These are phyloP conservation scores for Tragelaphus oryx DNA, from an alignment of 2,797 vertebrate genomes.

Conservation along the genomic window DNA sequence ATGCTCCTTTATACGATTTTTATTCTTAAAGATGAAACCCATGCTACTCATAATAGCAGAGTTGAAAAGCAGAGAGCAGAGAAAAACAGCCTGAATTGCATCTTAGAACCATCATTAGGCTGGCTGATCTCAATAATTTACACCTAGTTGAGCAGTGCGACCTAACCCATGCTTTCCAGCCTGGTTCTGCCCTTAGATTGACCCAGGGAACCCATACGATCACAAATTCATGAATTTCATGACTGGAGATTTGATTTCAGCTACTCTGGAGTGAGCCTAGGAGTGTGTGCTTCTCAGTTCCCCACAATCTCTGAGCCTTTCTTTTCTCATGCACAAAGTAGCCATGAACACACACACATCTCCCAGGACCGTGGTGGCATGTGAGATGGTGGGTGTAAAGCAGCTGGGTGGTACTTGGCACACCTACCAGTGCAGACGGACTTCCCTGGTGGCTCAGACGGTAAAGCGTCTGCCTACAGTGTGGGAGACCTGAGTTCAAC, in stretches of 20 bases:
- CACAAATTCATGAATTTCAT: not conserved
- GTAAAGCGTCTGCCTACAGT: accelerated
- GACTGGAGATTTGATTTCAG: not conserved
- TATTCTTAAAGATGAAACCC: not conserved
- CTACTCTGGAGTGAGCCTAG: not conserved
- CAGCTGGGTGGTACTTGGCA: accelerated
- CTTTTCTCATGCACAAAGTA: not conserved
- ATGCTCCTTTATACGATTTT: not conserved
- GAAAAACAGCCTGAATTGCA: not conserved
- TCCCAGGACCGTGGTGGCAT: too few species aligned
- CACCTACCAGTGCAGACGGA: accelerated
- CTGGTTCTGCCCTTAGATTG: not conserved
- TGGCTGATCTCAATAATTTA: not conserved
- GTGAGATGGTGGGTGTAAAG: not conserved
- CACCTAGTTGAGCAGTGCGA: not conserved
- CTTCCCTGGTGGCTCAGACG: not conserved
- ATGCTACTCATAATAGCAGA: not conserved
- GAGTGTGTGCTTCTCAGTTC: not conserved
- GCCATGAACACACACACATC: not conserved
- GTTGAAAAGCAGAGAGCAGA: not conserved
- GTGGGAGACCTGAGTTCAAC: accelerated
- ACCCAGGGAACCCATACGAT: too few species aligned
- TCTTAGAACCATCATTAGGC: not conserved
- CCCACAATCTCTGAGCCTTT: not conserved
- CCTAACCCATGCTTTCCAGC: not conserved